Evolutionary conservation across 2,888 invertebrate species (phyloP).

Genomic region (Stictocephala bisonia): DNA sequence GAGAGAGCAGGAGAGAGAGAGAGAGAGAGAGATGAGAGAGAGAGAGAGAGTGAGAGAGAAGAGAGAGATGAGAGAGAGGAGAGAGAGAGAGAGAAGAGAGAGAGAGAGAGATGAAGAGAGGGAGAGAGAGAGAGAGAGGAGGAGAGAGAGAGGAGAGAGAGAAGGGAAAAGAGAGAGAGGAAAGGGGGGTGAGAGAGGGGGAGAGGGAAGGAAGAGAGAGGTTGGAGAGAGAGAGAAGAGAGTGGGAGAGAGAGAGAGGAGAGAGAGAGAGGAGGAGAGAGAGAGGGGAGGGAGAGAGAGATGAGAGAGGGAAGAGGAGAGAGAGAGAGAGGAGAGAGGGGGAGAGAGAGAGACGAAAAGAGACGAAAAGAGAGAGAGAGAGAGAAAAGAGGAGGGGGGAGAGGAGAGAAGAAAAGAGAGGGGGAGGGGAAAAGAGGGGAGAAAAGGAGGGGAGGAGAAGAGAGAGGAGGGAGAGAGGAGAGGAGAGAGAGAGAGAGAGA

Average conservation of each 20-base stretch:
- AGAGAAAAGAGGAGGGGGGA: not conserved
- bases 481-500: slow-evolving; percentile 19
- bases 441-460: slow-evolving; percentile 7
- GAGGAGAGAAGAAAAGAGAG: not conserved
- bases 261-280: slow-evolving; percentile 13
- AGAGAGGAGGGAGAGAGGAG: slow-evolving; percentile 19
- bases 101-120: too few species aligned
- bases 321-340: not conserved
- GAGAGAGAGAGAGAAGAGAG: not conserved
- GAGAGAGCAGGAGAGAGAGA: too few species aligned
- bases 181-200: slow-evolving; percentile 1
- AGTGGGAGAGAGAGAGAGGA: not conserved
- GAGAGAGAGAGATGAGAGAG: too few species aligned
- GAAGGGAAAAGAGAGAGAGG: slow-evolving; percentile 19
- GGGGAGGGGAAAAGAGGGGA: not conserved
- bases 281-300: not conserved
- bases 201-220: not conserved
- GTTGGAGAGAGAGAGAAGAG: not conserved
- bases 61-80: too few species aligned
- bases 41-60: not conserved
- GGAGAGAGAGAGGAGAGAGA: slow-evolving; percentile 12
- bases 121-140: not conserved
- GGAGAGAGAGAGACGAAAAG: not conserved
- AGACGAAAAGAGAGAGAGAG: too few species aligned
- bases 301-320: not conserved